Base-by-base conservation (phyloP, 2,888 invertebrate species). In the Dicroscelio sp. region DNA sequence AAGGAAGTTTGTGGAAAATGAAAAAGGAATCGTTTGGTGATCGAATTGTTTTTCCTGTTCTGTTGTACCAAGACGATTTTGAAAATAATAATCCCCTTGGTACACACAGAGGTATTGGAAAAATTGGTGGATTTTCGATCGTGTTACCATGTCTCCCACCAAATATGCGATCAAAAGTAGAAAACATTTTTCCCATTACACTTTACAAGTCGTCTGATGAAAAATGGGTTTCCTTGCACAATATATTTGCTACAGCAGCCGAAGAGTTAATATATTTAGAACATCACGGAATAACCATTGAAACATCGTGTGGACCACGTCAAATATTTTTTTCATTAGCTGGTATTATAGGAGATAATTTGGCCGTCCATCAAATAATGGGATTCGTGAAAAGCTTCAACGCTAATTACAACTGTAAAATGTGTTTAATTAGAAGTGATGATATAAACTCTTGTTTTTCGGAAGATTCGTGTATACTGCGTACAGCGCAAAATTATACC, bases 101-200 rank as follows among this genome's bases (percentile, higher is more conserved):
- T 38, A 85, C 55, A 0, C 85, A 85, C 43, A 67, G 58, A 52
- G 35, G 30, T 14, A 78, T 85, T 38, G 84, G 75, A 75, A 93
- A 92, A 71, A 82, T 90, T 48, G 89, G 88, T 23, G 91, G 82
- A 27, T 86, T 92, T 43, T 88, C 88, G 35, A 73, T 92, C n/a
- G 84, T 78, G 20, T 71, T 92, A 27, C 90, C 87, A 33, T 91
- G 89, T 63, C 82, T 93, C 75, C 93, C 90, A 69, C 90, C 88
- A 1, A 71, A 69, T 31, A 84, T 89, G 38, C 48, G 48, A 55
- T 91, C 91, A 30, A 91, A 90, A 76, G 67, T 83, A 23, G 82
- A 91, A 65, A 91, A 80, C 31, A 80, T 80, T 20, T 80, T 80
- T 25, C 75, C 67, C 6, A 23, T 80, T n/a, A 86, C 85, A n/a